A percentile compares a stretch with the other conserved stretches of the same genome.
Conservation (phyloP, 2,888 invertebrate species). For the Calephelis perditalis region DNA sequence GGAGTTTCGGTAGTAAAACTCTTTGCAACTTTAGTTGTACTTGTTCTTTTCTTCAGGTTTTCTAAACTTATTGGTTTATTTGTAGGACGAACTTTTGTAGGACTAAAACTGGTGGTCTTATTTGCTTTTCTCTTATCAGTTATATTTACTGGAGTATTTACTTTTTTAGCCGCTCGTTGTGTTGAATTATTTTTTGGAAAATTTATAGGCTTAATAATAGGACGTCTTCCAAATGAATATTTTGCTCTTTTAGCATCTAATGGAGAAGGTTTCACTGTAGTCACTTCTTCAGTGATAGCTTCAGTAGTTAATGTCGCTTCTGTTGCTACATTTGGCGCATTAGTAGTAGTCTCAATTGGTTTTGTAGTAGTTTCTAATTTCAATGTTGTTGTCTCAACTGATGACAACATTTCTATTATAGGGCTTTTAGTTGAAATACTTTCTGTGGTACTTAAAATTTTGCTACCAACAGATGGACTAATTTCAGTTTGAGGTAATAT, state of each 20-base stretch:
- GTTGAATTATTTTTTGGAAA: constrained; percentile 42
- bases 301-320: constrained; percentile 42
- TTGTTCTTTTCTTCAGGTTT: constrained; percentile 50
- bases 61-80: constrained; percentile 62
- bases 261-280: constrained; percentile 49
- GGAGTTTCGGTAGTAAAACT: constrained; percentile 58
- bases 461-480: constrained; percentile 34
- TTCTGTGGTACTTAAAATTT: constrained; percentile 34
- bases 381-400: constrained; percentile 30
- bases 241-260: constrained; percentile 57
- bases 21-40: constrained; percentile 41
- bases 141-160: constrained; percentile 42
- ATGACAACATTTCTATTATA: constrained; percentile 39
- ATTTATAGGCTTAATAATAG: constrained; percentile 53
- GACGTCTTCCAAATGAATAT: constrained; percentile 62
- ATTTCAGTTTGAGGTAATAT: constrained; percentile 31
- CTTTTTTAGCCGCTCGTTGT: constrained; percentile 45
- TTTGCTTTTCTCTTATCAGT: constrained; percentile 51
- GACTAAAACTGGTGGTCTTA: constrained; percentile 54
- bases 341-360: constrained; percentile 24
- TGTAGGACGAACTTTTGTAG: constrained; percentile 54
- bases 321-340: constrained; percentile 28
- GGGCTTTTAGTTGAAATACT: constrained; percentile 36
- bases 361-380: constrained; percentile 31
- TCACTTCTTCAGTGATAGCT: constrained; percentile 48